Evolutionary conservation across 2,797 vertebrate genomes (phyloP), one percentile per base, ranked within the genome.

Genomic region (Galagoides demidoff): DNA sequence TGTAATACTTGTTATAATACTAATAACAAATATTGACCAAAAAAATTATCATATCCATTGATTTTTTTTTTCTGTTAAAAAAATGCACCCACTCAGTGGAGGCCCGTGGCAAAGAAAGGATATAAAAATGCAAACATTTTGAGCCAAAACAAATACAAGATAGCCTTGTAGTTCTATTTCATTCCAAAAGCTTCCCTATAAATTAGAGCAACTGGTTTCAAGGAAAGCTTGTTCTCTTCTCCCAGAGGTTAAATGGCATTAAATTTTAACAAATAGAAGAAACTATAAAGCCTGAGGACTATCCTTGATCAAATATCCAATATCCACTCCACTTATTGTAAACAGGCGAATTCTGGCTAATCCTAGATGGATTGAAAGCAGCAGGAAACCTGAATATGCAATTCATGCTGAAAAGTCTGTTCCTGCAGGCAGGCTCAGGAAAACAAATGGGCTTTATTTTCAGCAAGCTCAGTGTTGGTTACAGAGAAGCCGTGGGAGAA

Each of bases 51-150:
- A 61, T 88, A 90, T 93, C 19, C 20, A 96, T 90, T 94, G 84
- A 89, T 92, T 90, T 96, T 97, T 97, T 55, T 37, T 52, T 77
- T 90, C 68, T 74, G 4, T 95, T 68, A 68, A 89, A 85, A 82
- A 82, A 92, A 89, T 31, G 89, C 82, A 34, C 20, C 63, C 39
- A 93, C 81, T 95, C 34, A 81, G 23, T 57, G 29, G 29, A 74
- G 49, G 22, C 71, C 22, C 59, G 57, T n/a, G 68, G 76, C 63
- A 94, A 95, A 70, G 25, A 91, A 88, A 29, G 27, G 37, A 73
- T 96, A 92, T 88, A 90, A 92, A 95, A 95, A 89, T 8, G 11
- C 45, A 96, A 97, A 96, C 45, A 95, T 96, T 96, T 94, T 94
- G 85, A 93, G 74, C 27, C 45, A 59, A 95, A 97, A 92, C 43